A percentile compares a stretch with the other conserved stretches of the same genome.
Conservation (phyloP, 2,113 vertebrate genomes). For the Poeciliopsis prolifica region DNA sequence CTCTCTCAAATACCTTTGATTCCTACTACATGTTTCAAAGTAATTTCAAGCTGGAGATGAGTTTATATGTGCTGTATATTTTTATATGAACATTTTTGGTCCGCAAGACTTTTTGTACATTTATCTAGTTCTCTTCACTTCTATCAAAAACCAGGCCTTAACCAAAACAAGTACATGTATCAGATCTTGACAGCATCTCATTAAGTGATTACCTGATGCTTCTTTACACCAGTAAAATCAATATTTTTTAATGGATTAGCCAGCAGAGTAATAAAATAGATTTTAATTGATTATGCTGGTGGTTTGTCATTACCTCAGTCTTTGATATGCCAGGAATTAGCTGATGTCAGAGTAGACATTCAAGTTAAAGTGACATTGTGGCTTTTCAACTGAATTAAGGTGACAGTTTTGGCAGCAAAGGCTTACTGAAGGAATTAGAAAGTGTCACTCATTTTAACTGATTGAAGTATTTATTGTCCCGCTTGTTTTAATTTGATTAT, state of each 20-base stretch:
- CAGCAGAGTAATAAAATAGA: constrained; percentile 52
- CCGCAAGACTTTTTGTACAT: constrained; percentile 1
- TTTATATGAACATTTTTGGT: not conserved
- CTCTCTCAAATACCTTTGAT: not conserved
- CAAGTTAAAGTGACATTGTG: constrained; percentile 32
- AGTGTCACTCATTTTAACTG: constrained; percentile 34
- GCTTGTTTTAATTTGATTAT: constrained; percentile 21
- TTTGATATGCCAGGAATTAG: constrained; percentile 23
- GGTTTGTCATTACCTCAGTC: constrained; percentile 22
- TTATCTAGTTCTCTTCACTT: constrained; percentile 17
- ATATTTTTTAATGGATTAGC: constrained; percentile 61
- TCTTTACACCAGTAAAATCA: constrained; percentile 48
- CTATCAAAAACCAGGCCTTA: constrained; percentile 46
- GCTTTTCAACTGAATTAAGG: constrained; percentile 33
- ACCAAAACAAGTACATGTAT: constrained; percentile 36
- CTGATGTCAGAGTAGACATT: constrained; percentile 37
- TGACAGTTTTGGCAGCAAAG: constrained; percentile 35
- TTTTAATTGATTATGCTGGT: constrained; percentile 61
- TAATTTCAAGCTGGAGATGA: not conserved
- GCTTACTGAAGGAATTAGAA: constrained; percentile 20
- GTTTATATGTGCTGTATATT: too few species aligned
- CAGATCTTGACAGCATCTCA: constrained; percentile 42
- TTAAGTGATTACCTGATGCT: constrained; percentile 62
- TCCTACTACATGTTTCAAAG: not conserved
- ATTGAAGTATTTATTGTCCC: constrained; percentile 17